Evolutionary conservation across 2,888 invertebrate species (phyloP), one percentile per base, ranked within the genome.

Genomic region (Tinea pellionella): DNA sequence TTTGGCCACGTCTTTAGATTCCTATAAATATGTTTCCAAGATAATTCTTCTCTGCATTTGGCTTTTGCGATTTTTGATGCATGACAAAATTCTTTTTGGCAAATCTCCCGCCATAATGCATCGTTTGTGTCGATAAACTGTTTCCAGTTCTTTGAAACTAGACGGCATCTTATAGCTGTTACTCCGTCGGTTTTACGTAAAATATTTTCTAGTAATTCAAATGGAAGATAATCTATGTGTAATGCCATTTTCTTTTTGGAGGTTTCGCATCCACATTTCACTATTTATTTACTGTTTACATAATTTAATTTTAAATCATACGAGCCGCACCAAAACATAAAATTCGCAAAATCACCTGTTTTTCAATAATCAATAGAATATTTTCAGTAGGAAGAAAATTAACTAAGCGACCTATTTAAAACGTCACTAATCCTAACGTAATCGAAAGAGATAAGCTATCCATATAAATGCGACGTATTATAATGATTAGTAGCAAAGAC

Each of bases 161-260:
- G 65, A 2, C 82, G 71, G 63, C 80, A 81, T 62, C 65, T 70
- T 24, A 76, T 78, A 1, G 83, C 61, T 1, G 77, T 75, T 12
- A 63, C 62, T 11, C 83, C 83, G 59, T 83, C 77, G 1, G 71
- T 68, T 61, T 71, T 67, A 15, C 67, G 65, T 7, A 85, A 65
- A 64, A 85, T 78, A 67, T 80, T 78, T 18, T 76, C 63, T 15
- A 83, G 71, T n/a, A 73, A 72, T 68, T 85, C 84, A 15, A 78
- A 32, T 1, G 84, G 84, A 29, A 85, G 24, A 51, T 12, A 29
- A 13, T 24, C 29, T 29, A 37, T 37, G 29, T 37, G 37, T 37
- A n/a, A 12, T 37, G 1, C 37, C 37, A 37, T 37, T 37, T 9
- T 37, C 9, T 2, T 37, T 7, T 32, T 24, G 24, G 6, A 24